Base-by-base conservation (phyloP, 2,113 vertebrate genomes). In the Syngnathus typhle region DNA sequence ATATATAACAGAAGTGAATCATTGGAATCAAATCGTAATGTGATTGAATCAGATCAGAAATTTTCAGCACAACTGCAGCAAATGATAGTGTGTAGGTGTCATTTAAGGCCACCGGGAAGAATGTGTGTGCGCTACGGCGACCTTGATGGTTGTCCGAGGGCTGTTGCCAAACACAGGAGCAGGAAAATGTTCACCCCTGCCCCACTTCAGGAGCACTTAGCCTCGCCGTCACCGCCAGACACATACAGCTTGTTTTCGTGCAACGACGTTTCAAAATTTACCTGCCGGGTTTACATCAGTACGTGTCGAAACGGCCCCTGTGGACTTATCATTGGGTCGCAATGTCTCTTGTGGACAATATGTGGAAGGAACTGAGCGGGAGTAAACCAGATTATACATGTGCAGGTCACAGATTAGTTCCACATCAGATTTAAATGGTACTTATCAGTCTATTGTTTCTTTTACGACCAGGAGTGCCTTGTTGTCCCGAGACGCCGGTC, bases 111-210 rank as follows among this genome's bases (percentile, higher is more conserved):
- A 47, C 19, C 11, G 15, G 13, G 10, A 59, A 39, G n/a, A 56
- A 55, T 44, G 6, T 59, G 60, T 43, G 39, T 39, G 54, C 43
- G 0, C 49, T 23, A 2, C 10, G 11, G 11, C 76, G 73, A 85
- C 84, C 85, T 86, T 82, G 78, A 37, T 2, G 23, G 67, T 60
- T 65, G 81, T 73, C 64, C 76, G 15, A 5, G 75, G 21, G 61
- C 51, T 80, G 82, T 80, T 87, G 81, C 78, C 79, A 88, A 85
- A 85, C 84, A 85, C 59, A 39, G 52, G 69, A 54, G 67, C 61
- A 82, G 89, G 89, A 92, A 91, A 89, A 82, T 64, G 7, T 15
- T 91, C 75, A 88, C 88, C 90, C 86, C 79, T 92, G 86, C 64
- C 77, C 85, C 77, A 90, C 78, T 88, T 85, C 60, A 74, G 51